Evolutionary conservation across 2,888 invertebrate genomes (phyloP).

Genomic region (Pheosia gnoma): DNA sequence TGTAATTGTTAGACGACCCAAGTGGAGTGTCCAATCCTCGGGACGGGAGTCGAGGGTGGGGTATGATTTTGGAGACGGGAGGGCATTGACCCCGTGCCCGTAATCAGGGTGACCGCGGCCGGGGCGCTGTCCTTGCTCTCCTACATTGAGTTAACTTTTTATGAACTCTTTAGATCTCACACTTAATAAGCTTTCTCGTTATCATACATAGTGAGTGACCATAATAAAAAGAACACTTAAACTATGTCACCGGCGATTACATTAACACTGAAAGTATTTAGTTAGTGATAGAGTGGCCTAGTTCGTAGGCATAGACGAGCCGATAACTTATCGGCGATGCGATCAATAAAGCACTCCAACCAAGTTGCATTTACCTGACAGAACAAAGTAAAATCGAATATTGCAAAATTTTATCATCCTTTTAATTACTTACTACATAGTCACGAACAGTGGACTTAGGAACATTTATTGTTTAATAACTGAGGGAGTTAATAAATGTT

Average conservation of each 20-base stretch:
- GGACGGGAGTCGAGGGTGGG: conserved; percentile 28
- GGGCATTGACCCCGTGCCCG: conserved; percentile 66
- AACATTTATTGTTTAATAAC: conserved; percentile 43
- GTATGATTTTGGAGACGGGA: conserved; percentile 26
- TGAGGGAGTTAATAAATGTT: conserved; percentile 41
- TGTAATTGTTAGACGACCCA: conserved; percentile 42
- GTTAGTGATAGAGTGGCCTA: conserved; percentile 68
- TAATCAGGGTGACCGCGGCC: conserved; percentile 54
- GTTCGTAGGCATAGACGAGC: conserved; percentile 56
- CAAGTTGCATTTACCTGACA: conserved; percentile 29
- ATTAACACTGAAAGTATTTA: conserved; percentile 42
- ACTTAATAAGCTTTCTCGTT: conserved; percentile 25
- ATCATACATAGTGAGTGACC: neutral
- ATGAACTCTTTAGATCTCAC: conserved; percentile 10
- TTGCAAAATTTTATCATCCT: conserved; percentile 25
- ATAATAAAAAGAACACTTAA: conserved; percentile 54
- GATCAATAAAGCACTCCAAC: conserved; percentile 72
- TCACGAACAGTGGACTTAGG: conserved; percentile 29
- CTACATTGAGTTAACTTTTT: conserved; percentile 19
- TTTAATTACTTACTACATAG: conserved; percentile 35
- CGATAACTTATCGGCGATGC: conserved; percentile 69
- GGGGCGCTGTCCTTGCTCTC: conserved; percentile 34
- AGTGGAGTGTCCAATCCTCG: conserved; percentile 40
- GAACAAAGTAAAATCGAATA: conserved; percentile 32
- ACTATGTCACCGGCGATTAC: conserved; percentile 53